Evolutionary conservation across 2,113 vertebrate genomes (phyloP).

Genomic region (Syngnathus scovelli): DNA sequence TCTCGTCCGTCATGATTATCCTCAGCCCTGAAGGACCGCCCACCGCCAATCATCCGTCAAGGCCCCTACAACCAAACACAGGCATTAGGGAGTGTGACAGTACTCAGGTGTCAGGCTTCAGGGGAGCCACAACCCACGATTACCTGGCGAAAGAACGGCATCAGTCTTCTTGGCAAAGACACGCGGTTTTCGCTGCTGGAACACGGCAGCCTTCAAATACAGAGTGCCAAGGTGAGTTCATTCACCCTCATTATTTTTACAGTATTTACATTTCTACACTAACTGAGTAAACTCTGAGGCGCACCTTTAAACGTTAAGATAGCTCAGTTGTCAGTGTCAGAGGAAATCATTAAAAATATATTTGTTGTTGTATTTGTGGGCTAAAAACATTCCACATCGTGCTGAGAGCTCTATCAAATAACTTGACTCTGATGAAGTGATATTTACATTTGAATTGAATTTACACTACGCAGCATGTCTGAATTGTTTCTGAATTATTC

Average conservation of each 20-base stretch:
- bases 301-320: neutral
- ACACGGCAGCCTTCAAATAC: slow-evolving; percentile 89
- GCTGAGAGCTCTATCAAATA: neutral
- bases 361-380: neutral
- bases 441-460: neutral
- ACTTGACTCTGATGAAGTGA: neutral
- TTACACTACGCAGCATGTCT: neutral
- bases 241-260: neutral
- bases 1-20: slow-evolving; percentile 28
- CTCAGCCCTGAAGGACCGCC: slow-evolving; percentile 86
- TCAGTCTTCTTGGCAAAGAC: slow-evolving; percentile 83
- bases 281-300: neutral
- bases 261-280: neutral
- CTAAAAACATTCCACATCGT: neutral
- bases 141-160: slow-evolving; percentile 90
- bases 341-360: neutral
- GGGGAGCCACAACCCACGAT: slow-evolving; percentile 87
- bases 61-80: slow-evolving; percentile 89
- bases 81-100: slow-evolving; percentile 78
- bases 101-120: slow-evolving; percentile 85
- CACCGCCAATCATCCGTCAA: slow-evolving; percentile 92
- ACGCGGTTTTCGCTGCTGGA: slow-evolving; percentile 82
- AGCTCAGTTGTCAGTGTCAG: neutral
- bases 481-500: neutral
- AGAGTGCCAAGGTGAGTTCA: slow-evolving; percentile 77